Evolutionary conservation across 2,797 vertebrate genomes (phyloP).

Genomic region (Tragelaphus oryx): DNA sequence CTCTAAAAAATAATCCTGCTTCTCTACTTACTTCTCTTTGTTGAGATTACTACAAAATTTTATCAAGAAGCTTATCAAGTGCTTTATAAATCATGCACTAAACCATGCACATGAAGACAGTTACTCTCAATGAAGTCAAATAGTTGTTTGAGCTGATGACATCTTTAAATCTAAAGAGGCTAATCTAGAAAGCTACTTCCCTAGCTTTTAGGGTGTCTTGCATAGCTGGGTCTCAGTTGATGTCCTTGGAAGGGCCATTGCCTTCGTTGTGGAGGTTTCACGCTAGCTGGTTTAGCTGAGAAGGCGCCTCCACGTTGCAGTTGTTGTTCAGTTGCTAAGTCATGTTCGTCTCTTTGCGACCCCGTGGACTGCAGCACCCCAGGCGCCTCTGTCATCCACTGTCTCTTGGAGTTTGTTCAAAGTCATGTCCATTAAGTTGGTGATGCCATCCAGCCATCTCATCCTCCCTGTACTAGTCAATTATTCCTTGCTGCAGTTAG

Average conservation of each 20-base stretch:
- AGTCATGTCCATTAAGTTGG: not conserved
- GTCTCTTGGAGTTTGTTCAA: not conserved
- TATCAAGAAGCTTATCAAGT: slow-evolving; percentile 39
- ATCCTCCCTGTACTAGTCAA: not conserved
- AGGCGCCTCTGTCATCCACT: not conserved
- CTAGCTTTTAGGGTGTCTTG: not conserved
- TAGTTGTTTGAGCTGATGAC: not conserved
- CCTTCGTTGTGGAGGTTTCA: not conserved
- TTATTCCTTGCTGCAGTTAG: not conserved
- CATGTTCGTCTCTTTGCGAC: not conserved
- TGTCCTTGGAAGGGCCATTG: not conserved
- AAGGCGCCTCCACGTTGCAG: not conserved
- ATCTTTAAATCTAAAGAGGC: not conserved
- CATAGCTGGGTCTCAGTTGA: not conserved
- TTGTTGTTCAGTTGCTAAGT: not conserved
- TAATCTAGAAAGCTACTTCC: not conserved
- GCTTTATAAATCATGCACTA: slow-evolving; percentile 14
- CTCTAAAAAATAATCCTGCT: slow-evolving; percentile 32
- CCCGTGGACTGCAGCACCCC: not conserved
- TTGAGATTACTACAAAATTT: not conserved
- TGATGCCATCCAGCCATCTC: not conserved
- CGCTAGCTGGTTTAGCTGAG: not conserved
- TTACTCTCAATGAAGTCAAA: slow-evolving; percentile 35
- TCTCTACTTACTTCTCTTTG: not conserved
- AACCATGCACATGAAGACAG: not conserved